Percentiles rank a stretch among this genome's conserved stretches.
These are phyloP conservation scores for Poeciliopsis turrubarensis DNA, from an alignment of 2,113 vertebrate species.

Conservation along the genomic window DNA sequence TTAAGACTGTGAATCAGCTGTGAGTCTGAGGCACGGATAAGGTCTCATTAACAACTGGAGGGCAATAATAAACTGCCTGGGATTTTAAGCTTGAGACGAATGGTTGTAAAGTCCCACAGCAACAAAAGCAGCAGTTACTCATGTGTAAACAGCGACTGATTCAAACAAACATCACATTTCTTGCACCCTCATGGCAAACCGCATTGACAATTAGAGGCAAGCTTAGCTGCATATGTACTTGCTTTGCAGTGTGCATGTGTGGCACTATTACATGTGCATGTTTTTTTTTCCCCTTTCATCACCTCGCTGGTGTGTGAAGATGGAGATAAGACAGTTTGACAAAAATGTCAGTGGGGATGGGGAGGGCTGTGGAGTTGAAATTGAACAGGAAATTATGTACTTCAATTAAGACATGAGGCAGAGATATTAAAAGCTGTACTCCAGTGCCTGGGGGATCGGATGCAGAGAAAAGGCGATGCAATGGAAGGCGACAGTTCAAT, in stretches of 20 bases:
- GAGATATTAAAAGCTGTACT: conserved; percentile 76
- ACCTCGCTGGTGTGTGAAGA: conserved; percentile 72
- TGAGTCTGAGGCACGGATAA: conserved; percentile 31
- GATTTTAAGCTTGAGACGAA: conserved; percentile 45
- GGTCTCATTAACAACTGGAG: conserved; percentile 61
- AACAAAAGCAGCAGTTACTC: conserved; percentile 22
- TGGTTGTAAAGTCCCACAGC: conserved; percentile 28
- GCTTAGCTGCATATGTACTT: background rate
- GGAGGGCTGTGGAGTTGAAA: conserved; percentile 47
- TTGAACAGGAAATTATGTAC: conserved; percentile 77
- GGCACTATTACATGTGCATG: conserved; percentile 11
- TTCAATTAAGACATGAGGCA: conserved; percentile 75
- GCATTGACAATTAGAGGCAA: background rate
- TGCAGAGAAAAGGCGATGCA: conserved; percentile 47
- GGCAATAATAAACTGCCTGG: conserved; percentile 46
- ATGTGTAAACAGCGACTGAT: conserved; percentile 1
- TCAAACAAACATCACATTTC: conserved; percentile 4
- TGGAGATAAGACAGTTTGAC: conserved; percentile 72
- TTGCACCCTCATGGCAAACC: conserved; percentile 3
- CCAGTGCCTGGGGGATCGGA: conserved; percentile 65
- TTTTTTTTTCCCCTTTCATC: conserved; percentile 56
- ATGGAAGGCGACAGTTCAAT: conserved; percentile 74
- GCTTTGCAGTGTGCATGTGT: conserved; percentile 19
- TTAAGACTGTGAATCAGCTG: conserved; percentile 52
- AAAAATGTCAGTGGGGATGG: conserved; percentile 61